Conservation (phyloP, 2,888 invertebrate species). For the Calameuta idolon region DNA sequence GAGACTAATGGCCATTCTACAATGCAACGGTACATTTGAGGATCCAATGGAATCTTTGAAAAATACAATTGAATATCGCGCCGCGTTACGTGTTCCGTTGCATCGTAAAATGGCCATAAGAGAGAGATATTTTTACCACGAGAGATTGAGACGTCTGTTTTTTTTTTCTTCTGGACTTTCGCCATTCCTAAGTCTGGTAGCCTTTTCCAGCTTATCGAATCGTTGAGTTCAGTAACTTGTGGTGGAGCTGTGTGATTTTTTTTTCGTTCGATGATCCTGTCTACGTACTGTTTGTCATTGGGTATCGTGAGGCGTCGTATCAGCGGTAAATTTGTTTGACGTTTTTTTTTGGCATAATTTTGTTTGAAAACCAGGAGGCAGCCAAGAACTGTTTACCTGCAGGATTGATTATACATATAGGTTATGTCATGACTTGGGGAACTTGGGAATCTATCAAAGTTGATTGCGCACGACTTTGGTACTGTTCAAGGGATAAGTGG, state of each 20-base stretch:
- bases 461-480: neutral
- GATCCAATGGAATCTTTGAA: too few species aligned
- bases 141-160: neutral
- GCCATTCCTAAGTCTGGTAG: neutral
- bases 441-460: neutral
- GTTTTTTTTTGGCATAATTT: neutral
- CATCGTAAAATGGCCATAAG: too few species aligned
- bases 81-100: too few species aligned
- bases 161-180: neutral
- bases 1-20: too few species aligned
- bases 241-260: neutral
- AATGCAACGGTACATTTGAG: too few species aligned
- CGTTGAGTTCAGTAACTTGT: neutral
- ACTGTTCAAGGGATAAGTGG: neutral
- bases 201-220: neutral
- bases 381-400: neutral
- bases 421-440: neutral
- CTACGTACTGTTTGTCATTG: neutral
- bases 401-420: neutral
- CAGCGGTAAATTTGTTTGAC: neutral
- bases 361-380: neutral
- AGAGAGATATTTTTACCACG: too few species aligned
- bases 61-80: too few species aligned
- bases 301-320: neutral
- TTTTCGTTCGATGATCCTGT: neutral